Evolutionary conservation across 2,888 invertebrate genomes (phyloP), one percentile per base, ranked within the genome.

Genomic region (Aphidoletes aphidimyza): DNA sequence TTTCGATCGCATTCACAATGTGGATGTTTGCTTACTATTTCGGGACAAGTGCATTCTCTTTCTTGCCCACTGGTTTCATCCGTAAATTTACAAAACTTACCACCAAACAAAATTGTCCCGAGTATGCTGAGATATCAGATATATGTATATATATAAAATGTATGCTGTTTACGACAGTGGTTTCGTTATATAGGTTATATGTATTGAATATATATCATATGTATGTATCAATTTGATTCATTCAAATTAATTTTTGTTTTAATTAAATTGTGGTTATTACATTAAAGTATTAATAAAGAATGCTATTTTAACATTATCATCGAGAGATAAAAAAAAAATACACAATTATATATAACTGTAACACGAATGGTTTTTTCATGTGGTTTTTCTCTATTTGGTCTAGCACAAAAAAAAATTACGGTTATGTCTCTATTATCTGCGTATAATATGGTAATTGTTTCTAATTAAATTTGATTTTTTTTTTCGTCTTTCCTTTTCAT

Each of bases 21-120:
- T 90, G 95, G 94, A 92, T 95, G 95, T 91, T 94, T 94, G 91
- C 95, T 94, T 91, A 95, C 93, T 92, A 96, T 96, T 93, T 96
- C 96, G 90, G 94, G 94, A 93, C 98, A 98, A 91, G 95, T 95
- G 92, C 98, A 98, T 92, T 96, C 95, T 90, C 95, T 93, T 91
- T 94, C 94, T 91, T 91, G 91, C 91, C 94, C 94, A 90, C 93
- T 92, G 91, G 45, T 42, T 83, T 95, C 95, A 92, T 97, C 96
- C 92, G 94, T 93, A 93, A 94, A 96, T 94, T 96, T 97, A 96
- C 98, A 98, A 96, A 98, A 98, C 95, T 97, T 97, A 95, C 98
- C 97, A 92, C 98, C 98, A 93, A 98, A 98, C 92, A 98, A 95
- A 94, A 97, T 97, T 97, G 98, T 98, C 93, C 98, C 98, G 93